phyloP scores from a whole-genome alignment of 2,888 invertebrate genomes.

The Coecobrya sp. region DNA sequence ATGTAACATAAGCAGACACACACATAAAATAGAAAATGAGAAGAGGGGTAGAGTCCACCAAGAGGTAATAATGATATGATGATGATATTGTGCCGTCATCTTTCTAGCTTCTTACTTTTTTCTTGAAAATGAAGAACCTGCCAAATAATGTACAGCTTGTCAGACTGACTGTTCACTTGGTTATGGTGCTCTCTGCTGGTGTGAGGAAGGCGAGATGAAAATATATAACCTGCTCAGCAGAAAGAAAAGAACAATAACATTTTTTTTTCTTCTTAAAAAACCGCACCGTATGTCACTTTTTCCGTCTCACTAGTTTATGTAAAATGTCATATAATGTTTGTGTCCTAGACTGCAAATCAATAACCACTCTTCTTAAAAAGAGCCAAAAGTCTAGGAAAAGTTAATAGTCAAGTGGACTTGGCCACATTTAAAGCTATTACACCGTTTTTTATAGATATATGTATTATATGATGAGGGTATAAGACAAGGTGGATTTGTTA shows the following conservation, averaged over 20 bases:
- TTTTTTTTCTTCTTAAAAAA: not conserved
- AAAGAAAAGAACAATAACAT: conserved; percentile 17
- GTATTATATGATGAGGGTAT: not conserved
- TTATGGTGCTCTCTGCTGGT: not conserved
- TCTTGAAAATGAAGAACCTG: not conserved
- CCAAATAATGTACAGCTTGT: not conserved
- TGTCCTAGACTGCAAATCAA: conserved; percentile 6
- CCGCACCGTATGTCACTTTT: conserved; percentile 29
- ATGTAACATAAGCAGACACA: not conserved
- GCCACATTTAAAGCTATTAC: conserved; percentile 47
- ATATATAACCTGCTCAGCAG: conserved; percentile 26
- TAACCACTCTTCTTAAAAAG: not conserved
- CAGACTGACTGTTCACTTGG: not conserved
- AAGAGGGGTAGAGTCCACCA: not conserved
- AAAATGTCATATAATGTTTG: not conserved
- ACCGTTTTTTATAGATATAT: not conserved
- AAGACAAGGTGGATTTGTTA: conserved; percentile 57
- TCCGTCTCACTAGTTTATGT: conserved; percentile 25
- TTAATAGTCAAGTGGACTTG: not conserved
- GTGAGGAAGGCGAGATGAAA: conserved; percentile 9
- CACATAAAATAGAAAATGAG: conserved; percentile 26
- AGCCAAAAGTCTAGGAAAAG: not conserved
- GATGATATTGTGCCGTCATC: conserved; percentile 34
- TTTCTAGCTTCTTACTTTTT: conserved; percentile 42
- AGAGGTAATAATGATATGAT: conserved; percentile 44